phyloP scores from a whole-genome alignment of 2,113 vertebrate genomes.

The Thymallus thymallus region DNA sequence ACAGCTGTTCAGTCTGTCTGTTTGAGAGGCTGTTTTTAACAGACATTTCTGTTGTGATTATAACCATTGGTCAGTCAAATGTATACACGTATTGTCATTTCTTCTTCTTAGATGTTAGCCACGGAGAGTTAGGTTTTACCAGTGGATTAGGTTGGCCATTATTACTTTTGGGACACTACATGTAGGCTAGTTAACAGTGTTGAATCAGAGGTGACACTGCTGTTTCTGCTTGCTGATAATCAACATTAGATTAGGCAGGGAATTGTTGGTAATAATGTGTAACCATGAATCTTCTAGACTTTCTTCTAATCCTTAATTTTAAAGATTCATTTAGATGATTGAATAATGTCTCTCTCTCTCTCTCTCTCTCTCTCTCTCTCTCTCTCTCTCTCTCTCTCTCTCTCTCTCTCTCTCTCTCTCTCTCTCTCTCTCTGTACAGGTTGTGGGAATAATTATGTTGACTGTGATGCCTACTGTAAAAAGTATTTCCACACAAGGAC shows the following conservation, averaged over 20 bases:
- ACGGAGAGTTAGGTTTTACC: not conserved
- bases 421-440: conserved; percentile 23
- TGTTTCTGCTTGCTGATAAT: too few species aligned
- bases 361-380: conserved; percentile 3
- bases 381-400: not conserved
- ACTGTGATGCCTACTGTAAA: not conserved
- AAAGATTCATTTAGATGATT: too few species aligned
- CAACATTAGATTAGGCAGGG: too few species aligned
- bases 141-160: conserved; percentile 28
- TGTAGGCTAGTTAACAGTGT: too few species aligned
- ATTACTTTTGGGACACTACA: not conserved
- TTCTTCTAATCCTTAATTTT: too few species aligned
- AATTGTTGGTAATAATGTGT: too few species aligned
- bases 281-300: too few species aligned
- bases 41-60: too few species aligned
- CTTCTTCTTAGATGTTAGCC: conserved; percentile 46
- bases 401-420: not conserved
- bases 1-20: not conserved
- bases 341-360: not conserved
- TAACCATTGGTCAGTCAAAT: not conserved
- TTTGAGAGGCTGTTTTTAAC: not conserved
- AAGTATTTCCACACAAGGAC: rapidly evolving
- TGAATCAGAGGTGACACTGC: too few species aligned
- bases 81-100: not conserved
- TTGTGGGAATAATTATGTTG: conserved; percentile 21